phyloP scores from a whole-genome alignment of 2,113 vertebrate species.

The Orcinus orca region DNA sequence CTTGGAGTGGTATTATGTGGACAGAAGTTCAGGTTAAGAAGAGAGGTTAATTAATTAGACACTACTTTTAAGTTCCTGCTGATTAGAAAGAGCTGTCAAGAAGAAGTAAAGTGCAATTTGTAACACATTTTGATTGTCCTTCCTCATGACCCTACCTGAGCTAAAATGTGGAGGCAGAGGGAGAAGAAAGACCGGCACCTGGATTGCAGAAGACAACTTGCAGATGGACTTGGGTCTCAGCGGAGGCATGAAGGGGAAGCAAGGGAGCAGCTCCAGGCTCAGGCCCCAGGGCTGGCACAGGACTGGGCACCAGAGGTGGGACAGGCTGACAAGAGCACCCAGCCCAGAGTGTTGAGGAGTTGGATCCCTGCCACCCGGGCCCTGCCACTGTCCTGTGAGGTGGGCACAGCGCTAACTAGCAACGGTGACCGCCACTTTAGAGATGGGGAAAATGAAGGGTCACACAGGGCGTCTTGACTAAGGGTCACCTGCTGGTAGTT shows the following conservation, averaged over 20 bases:
- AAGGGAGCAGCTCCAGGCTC: background rate
- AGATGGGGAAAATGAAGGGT: background rate
- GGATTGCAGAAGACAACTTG: background rate
- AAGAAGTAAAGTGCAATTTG: conserved; percentile 45
- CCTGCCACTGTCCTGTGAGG: background rate
- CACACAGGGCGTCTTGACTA: background rate
- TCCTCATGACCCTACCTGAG: background rate
- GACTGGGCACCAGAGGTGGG: background rate
- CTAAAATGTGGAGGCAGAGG: background rate
- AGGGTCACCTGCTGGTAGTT: background rate
- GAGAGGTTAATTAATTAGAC: conserved; percentile 16
- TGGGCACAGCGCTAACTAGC: too few relatives aligned
- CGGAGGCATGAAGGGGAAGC: rapidly evolving
- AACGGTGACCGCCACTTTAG: background rate
- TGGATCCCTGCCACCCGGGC: too few relatives aligned
- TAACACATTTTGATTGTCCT: conserved; percentile 23
- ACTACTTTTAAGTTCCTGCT: background rate
- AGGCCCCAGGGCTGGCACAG: too few relatives aligned
- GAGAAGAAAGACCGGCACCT: background rate
- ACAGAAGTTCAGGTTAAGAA: conserved; percentile 8
- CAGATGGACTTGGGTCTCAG: background rate
- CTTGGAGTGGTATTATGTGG: background rate
- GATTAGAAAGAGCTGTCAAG: conserved; percentile 54
- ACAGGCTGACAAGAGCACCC: background rate
- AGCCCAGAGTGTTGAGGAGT: background rate